Evolutionary conservation across 1,140 invertebrate species (phyloP).

Genomic region (Bombus sibiricus): DNA sequence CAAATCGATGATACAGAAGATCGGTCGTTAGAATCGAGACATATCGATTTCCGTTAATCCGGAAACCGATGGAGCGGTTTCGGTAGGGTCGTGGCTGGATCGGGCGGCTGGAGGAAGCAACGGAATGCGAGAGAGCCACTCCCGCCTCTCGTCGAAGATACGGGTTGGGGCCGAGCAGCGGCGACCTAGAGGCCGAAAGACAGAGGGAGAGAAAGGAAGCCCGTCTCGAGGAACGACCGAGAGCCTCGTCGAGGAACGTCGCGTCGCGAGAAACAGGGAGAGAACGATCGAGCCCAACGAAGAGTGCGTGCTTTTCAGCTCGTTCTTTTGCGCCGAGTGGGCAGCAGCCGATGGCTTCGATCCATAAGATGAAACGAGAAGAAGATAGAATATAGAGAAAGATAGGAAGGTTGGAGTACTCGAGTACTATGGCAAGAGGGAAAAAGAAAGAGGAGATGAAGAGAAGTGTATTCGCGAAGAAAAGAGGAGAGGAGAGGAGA

Average conservation of each 20-base stretch:
- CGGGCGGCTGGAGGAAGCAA: slow-evolving; percentile 55
- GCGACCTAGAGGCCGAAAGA: slow-evolving; percentile 34
- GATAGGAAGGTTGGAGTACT: neutral
- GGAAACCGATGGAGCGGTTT: slow-evolving; percentile 42
- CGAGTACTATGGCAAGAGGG: neutral
- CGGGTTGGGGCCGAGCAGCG: slow-evolving; percentile 44
- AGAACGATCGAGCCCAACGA: neutral
- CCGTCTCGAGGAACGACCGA: slow-evolving; percentile 29
- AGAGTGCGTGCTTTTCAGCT: slow-evolving; percentile 20
- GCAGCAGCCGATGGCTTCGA: neutral
- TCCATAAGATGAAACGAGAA: neutral
- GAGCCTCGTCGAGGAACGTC: neutral
- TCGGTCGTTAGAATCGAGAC: neutral
- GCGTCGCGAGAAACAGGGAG: neutral
- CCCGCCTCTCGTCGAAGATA: slow-evolving; percentile 62
- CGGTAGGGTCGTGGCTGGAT: slow-evolving; percentile 36
- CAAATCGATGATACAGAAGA: neutral
- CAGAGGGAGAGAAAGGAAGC: slow-evolving; percentile 35
- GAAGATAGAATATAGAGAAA: neutral
- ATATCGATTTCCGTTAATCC: slow-evolving; percentile 40
- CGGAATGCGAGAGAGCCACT: slow-evolving; percentile 72
- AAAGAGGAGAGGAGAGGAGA: too few relatives aligned
- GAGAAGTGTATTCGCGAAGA: neutral
- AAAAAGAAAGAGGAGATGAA: slow-evolving; percentile 12
- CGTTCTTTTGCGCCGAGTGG: slow-evolving; percentile 11